A percentile compares a stretch with the other conserved stretches of the same genome.
phyloP scores from a whole-genome alignment of 2,797 vertebrate genomes.

The Helarctos malayanus region DNA sequence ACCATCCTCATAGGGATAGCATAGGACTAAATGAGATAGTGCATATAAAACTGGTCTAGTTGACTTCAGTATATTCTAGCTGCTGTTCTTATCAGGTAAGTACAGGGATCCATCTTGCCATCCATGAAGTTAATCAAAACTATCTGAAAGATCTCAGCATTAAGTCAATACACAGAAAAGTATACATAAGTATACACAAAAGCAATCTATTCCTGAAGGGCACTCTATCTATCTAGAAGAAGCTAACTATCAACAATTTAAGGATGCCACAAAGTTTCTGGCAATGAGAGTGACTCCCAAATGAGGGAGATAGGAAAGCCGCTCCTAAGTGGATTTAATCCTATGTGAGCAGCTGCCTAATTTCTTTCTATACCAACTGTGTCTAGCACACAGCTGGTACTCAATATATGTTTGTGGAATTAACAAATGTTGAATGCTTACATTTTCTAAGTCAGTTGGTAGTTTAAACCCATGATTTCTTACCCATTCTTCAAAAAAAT shows the following conservation, averaged over 20 bases:
- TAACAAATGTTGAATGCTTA: neutral
- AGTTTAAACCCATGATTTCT: neutral
- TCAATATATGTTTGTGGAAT: neutral
- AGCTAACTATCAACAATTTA: neutral
- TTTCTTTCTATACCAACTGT: neutral
- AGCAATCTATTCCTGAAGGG: neutral
- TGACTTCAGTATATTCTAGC: neutral
- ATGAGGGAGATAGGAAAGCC: neutral
- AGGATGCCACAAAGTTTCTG: neutral
- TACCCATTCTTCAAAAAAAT: neutral
- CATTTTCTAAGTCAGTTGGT: slow-evolving; percentile 7
- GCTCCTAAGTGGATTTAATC: neutral
- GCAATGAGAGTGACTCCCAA: neutral
- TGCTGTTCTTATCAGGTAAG: neutral
- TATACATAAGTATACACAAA: neutral
- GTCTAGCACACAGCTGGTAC: neutral
- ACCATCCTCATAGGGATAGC: neutral
- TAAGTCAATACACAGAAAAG: neutral
- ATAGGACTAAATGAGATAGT: neutral
- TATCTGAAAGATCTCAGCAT: neutral
- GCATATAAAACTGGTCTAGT: neutral
- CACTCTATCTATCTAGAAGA: too few species aligned
- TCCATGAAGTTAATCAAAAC: neutral
- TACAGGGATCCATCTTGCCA: neutral
- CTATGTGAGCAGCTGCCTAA: neutral